Evolutionary conservation across 2,113 vertebrate species (phyloP).

Genomic region (Amphiprion percula): DNA sequence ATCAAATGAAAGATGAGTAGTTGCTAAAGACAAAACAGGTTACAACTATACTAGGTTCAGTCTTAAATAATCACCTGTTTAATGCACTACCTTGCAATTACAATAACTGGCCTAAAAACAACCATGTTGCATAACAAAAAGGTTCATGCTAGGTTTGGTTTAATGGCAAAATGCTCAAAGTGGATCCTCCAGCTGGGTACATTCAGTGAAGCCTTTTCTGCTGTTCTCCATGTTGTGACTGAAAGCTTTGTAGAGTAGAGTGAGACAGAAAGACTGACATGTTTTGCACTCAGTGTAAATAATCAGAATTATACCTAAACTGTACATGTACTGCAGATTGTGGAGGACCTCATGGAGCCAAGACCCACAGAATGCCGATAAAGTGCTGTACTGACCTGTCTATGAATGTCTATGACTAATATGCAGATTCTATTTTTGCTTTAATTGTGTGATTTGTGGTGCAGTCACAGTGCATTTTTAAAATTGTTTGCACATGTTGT

Average conservation of each 20-base stretch:
- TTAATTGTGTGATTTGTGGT: no score
- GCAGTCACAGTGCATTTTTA: no score
- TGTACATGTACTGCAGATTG: background rate
- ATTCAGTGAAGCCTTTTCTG: background rate
- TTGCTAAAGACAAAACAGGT: no score
- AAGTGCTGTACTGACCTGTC: no score
- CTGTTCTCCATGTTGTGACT: background rate
- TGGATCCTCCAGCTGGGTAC: background rate
- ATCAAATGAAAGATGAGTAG: no score
- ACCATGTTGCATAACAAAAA: background rate
- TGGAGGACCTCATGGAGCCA: background rate
- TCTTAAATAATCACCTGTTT: background rate
- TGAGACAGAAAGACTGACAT: no score
- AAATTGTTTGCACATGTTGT: no score
- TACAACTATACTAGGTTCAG: background rate
- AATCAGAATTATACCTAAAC: background rate
- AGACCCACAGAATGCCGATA: background rate
- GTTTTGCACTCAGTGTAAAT: background rate
- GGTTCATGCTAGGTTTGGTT: background rate
- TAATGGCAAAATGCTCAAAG: background rate
- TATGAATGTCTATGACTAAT: no score
- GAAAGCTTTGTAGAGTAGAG: no score
- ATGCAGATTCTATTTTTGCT: no score
- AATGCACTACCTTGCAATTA: background rate
- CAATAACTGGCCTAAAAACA: background rate